Evolutionary conservation across 2,113 vertebrate genomes (phyloP).

Genomic region (Dinomys branickii): DNA sequence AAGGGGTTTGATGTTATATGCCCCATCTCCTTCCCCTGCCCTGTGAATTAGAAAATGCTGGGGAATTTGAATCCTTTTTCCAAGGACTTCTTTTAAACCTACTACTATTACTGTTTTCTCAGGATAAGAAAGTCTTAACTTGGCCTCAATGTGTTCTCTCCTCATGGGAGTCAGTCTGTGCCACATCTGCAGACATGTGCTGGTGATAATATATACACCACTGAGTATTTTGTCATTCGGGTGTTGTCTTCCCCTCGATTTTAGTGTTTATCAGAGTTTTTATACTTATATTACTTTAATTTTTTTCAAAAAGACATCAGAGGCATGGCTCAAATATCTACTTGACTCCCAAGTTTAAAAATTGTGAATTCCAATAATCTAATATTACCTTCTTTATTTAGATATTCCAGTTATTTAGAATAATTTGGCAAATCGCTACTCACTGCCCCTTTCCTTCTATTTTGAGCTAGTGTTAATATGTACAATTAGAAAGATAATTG

Average conservation of each 20-base stretch:
- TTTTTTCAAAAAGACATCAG: neutral
- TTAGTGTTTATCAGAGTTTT: neutral
- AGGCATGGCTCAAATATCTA: neutral
- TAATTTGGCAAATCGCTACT: neutral
- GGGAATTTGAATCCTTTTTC: neutral
- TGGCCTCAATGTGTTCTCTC: neutral
- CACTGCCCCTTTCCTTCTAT: neutral
- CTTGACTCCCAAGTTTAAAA: neutral
- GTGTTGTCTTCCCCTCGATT: neutral
- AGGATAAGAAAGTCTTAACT: neutral
- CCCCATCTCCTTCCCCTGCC: neutral
- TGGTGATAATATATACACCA: too few relatives aligned
- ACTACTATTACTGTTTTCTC: neutral
- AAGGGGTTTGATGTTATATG: neutral
- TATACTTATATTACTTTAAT: neutral
- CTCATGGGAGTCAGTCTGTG: neutral
- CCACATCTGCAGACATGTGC: neutral
- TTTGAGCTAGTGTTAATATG: neutral
- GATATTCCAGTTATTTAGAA: neutral
- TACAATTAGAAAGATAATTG: neutral
- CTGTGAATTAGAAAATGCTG: neutral
- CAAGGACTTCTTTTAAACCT: neutral
- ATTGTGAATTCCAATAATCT: neutral
- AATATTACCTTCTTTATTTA: neutral
- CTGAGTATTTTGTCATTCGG: neutral